These are phyloP conservation scores for Sphaerophoria rueppellii DNA, from an alignment of 2,888 invertebrate species.

Conservation along the genomic window DNA sequence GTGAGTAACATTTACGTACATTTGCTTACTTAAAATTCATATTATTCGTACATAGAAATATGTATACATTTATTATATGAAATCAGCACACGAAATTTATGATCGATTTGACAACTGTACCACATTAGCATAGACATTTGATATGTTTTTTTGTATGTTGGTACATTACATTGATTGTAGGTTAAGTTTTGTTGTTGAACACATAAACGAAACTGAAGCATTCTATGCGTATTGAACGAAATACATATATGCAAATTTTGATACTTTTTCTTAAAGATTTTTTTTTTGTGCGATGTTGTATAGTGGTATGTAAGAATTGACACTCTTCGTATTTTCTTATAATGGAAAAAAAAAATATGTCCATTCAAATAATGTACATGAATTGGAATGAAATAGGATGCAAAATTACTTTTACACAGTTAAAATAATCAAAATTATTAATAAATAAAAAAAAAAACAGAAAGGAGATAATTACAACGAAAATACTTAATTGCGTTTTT, in stretches of 20 bases:
- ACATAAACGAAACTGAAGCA: constrained; percentile 47
- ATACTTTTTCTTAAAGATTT: constrained; percentile 42
- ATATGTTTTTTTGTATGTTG: constrained; percentile 33
- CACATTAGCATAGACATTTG: constrained; percentile 10
- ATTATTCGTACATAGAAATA: constrained; percentile 28
- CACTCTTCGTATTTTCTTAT: constrained; percentile 6
- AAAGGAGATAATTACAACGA: constrained; percentile 3
- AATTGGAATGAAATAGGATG: constrained; percentile 66
- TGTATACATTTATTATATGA: no score
- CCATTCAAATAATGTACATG: constrained; percentile 66
- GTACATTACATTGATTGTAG: constrained; percentile 42
- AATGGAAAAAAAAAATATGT: constrained; percentile 40
- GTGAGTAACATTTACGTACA: constrained; percentile 63
- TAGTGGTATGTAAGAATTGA: constrained; percentile 18
- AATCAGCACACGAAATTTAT: constrained; percentile 34
- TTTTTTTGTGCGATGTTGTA: constrained; percentile 17
- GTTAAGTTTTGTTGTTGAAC: constrained; percentile 35
- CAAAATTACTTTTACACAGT: constrained; percentile 69
- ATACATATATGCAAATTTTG: constrained; percentile 31
- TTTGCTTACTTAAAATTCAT: constrained; percentile 5
- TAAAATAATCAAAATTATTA: constrained; percentile 25
- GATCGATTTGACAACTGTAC: constrained; percentile 5
- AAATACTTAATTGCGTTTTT: neutral
- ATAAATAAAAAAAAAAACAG: constrained; percentile 16
- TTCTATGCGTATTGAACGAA: constrained; percentile 44